A percentile compares a stretch with the other conserved stretches of the same genome.
phyloP scores from a whole-genome alignment of 35 echinoderm and acorn worm genomes.

The Patiria miniata region DNA sequence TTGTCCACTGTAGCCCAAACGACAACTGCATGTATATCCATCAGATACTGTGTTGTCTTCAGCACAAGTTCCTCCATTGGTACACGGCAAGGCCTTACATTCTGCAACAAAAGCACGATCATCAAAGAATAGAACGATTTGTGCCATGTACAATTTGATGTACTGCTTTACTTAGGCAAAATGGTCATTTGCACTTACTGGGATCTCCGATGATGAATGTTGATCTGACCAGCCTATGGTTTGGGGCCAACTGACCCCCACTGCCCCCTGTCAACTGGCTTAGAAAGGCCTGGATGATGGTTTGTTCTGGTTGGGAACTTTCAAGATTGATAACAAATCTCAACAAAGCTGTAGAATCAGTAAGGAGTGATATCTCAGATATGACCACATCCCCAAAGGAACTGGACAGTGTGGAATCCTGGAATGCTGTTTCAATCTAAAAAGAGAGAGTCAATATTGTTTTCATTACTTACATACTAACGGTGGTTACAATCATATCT shows the following conservation, averaged over 20 bases:
- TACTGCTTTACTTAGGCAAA: not conserved
- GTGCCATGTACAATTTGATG: too few relatives aligned
- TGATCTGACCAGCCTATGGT: constrained; percentile 1
- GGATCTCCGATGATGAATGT: constrained; percentile 33
- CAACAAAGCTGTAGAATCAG: not conserved
- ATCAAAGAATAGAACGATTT: too few relatives aligned
- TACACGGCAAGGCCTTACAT: not conserved
- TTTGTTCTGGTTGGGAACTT: not conserved
- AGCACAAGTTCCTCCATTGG: not conserved
- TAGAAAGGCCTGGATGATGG: constrained; percentile 1
- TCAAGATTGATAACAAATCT: not conserved
- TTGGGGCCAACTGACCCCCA: not conserved
- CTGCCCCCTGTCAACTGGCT: not conserved
- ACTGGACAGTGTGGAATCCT: not conserved
- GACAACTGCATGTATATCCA: not conserved
- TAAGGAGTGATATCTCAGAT: not conserved
- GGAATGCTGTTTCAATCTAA: constrained; percentile 17
- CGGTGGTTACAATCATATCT: too few relatives aligned
- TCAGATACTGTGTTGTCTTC: not conserved
- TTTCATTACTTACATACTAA: too few relatives aligned
- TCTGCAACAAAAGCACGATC: not conserved
- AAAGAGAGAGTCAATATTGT: too few relatives aligned
- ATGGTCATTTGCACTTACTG: not conserved
- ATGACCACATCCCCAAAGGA: not conserved
- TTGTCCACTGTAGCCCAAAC: not conserved